phyloP scores from a whole-genome alignment of 2,888 invertebrate species.

The Euzophera pinguis region DNA sequence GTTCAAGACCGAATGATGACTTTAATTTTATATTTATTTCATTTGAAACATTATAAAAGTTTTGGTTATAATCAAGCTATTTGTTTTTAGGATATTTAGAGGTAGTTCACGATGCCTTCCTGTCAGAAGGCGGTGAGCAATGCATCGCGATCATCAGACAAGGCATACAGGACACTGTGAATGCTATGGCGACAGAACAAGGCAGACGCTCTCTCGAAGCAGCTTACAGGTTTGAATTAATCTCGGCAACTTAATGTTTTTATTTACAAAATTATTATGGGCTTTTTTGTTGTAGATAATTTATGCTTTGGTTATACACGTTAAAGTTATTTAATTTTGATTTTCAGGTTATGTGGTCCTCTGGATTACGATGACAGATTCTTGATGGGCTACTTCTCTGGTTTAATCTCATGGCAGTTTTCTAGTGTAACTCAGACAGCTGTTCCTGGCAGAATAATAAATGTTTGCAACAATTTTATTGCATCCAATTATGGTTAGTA shows the following conservation, averaged over 20 bases:
- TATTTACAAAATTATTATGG: too few species aligned
- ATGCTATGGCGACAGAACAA: constrained; percentile 47
- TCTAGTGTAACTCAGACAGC: constrained; percentile 55
- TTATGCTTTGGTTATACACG: too few species aligned
- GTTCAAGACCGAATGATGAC: too few species aligned
- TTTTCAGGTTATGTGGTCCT: constrained; percentile 52
- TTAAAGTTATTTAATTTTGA: not conserved
- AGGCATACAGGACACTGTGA: constrained; percentile 54
- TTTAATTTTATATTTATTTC: too few species aligned
- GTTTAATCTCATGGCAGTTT: constrained; percentile 62
- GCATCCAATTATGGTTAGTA: constrained; percentile 45
- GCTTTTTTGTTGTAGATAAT: too few species aligned
- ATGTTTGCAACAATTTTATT: constrained; percentile 50
- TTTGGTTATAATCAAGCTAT: not conserved
- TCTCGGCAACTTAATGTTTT: too few species aligned
- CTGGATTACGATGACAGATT: constrained; percentile 50
- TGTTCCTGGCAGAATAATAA: constrained; percentile 45
- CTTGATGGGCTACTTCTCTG: constrained; percentile 60
- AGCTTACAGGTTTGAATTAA: constrained; percentile 33
- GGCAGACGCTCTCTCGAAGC: constrained; percentile 48
- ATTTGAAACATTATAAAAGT: too few species aligned
- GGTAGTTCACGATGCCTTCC: constrained; percentile 69
- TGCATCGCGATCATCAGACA: constrained; percentile 52
- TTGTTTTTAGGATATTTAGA: constrained; percentile 69
- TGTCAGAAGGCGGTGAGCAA: constrained; percentile 58